These are phyloP conservation scores for Corythornis vintsioides DNA, from an alignment of 2,113 vertebrate species.

Conservation along the genomic window DNA sequence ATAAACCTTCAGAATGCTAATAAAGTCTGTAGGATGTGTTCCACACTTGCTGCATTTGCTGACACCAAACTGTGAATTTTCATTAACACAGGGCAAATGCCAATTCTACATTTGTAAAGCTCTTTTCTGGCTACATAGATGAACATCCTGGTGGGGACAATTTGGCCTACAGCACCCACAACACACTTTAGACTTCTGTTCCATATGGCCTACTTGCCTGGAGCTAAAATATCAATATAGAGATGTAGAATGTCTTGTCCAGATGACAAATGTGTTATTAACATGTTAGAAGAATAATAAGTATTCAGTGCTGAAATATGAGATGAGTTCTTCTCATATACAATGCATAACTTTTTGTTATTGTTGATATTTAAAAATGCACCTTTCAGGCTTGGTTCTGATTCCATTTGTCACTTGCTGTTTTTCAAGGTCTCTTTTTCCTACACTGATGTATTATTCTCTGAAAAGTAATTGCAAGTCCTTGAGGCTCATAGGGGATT, in stretches of 20 bases:
- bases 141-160: neutral
- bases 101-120: neutral
- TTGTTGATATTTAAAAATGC: neutral
- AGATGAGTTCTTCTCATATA: neutral
- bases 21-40: neutral
- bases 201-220: neutral
- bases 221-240: neutral
- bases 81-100: neutral
- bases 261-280: neutral
- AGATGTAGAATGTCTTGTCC: neutral
- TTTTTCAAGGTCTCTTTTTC: slow-evolving; percentile 20
- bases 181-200: neutral
- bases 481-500: slow-evolving; percentile 5
- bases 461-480: slow-evolving; percentile 21
- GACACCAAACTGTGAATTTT: neutral
- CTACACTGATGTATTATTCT: neutral
- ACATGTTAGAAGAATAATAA: neutral
- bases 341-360: neutral
- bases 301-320: neutral
- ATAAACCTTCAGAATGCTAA: neutral
- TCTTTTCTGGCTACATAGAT: neutral
- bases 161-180: neutral
- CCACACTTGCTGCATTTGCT: neutral
- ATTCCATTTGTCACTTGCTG: neutral
- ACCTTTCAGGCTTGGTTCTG: neutral